Evolutionary conservation across 2,113 vertebrate genomes (phyloP).

Genomic region (Rhinolophus ferrumequinum): DNA sequence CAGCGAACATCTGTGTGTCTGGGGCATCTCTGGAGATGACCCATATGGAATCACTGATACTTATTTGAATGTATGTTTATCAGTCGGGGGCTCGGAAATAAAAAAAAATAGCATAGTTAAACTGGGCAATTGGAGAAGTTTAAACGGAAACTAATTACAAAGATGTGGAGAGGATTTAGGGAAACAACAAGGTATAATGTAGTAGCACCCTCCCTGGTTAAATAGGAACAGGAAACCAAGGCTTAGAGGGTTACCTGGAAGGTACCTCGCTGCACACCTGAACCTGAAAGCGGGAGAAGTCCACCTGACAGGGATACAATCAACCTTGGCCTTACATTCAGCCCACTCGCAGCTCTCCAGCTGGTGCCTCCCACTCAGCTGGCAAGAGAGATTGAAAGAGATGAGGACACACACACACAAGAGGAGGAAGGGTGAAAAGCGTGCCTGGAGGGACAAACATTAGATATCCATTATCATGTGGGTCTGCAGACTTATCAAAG

Average conservation of each 20-base stretch:
- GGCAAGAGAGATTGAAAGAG: not conserved
- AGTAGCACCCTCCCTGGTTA: not conserved
- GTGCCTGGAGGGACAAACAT: not conserved
- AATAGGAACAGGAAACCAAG: not conserved
- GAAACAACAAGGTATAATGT: not conserved
- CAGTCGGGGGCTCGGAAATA: not conserved
- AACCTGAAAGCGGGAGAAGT: not conserved
- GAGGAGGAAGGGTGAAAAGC: not conserved
- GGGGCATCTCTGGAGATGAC: not conserved
- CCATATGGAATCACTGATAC: not conserved
- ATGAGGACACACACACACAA: not conserved
- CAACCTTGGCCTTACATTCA: not conserved
- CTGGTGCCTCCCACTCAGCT: not conserved
- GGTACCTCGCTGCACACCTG: not conserved
- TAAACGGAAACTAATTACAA: not conserved
- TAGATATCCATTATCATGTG: not conserved
- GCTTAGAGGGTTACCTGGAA: not conserved
- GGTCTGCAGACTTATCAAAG: not conserved
- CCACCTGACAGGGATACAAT: not conserved
- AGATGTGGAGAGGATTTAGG: not conserved
- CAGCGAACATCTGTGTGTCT: not conserved
- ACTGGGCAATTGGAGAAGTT: not conserved
- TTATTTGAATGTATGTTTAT: not conserved
- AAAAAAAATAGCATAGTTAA: not conserved
- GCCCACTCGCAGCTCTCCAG: not conserved